Evolutionary conservation across 2,888 invertebrate genomes (phyloP).

Genomic region (Lacanobia wlatinum): DNA sequence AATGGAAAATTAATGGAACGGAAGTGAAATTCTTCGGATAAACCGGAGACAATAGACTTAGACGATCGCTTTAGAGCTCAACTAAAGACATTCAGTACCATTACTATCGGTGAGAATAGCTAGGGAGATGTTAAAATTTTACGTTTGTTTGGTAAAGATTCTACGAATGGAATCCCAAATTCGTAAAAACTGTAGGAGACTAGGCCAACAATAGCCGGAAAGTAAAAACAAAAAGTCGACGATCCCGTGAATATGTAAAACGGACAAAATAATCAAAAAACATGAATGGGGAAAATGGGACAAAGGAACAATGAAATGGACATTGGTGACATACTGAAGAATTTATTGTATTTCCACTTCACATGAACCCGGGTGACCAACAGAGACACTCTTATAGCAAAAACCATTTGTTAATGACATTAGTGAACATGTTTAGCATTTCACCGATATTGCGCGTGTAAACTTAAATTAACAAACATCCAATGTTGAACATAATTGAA

Average conservation of each 20-base stretch:
- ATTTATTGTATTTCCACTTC: conserved; percentile 13
- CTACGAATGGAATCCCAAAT: conserved; percentile 31
- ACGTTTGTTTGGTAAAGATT: conserved; percentile 51
- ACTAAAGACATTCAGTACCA: conserved; percentile 70
- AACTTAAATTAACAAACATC: conserved; percentile 25
- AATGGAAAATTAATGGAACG: conserved; percentile 88
- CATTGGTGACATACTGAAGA: conserved; percentile 26
- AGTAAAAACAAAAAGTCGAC: conserved; percentile 31
- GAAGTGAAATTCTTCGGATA: conserved; percentile 85
- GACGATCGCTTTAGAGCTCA: conserved; percentile 73
- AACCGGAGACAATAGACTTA: conserved; percentile 80
- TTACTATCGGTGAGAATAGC: conserved; percentile 66
- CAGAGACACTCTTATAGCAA: neutral
- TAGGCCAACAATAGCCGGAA: conserved; percentile 31
- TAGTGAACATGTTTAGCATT: neutral
- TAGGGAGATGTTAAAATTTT: conserved; percentile 45
- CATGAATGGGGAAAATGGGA: conserved; percentile 37
- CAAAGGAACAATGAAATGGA: conserved; percentile 37
- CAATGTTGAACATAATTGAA: conserved; percentile 17
- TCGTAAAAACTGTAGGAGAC: conserved; percentile 10
- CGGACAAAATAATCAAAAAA: conserved; percentile 42
- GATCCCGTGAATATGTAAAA: conserved; percentile 41
- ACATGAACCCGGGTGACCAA: conserved; percentile 4
- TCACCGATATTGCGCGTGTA: neutral
- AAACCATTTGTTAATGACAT: conserved; percentile 12